Evolutionary conservation across 1,140 invertebrate genomes (phyloP).

Genomic region (Andricus grossulariae): DNA sequence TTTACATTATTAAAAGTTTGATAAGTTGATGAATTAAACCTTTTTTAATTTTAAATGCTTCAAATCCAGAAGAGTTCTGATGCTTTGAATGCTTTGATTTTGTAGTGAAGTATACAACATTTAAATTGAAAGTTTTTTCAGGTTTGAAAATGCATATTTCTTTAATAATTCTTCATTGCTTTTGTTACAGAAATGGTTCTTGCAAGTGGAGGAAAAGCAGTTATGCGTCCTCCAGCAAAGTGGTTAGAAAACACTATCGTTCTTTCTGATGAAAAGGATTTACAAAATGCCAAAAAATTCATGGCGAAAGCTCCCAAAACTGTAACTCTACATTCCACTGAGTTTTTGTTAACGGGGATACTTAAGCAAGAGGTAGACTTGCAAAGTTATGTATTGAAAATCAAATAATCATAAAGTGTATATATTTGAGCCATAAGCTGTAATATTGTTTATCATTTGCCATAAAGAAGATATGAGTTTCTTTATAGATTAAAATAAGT

Average conservation of each 20-base stretch:
- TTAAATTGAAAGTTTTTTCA: too few relatives aligned
- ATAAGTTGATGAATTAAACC: too few relatives aligned
- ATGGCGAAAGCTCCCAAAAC: slow-evolving; percentile 61
- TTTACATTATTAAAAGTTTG: too few relatives aligned
- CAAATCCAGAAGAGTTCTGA: too few relatives aligned
- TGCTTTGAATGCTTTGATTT: too few relatives aligned
- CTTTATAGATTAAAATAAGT: too few relatives aligned
- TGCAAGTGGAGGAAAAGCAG: slow-evolving; percentile 65
- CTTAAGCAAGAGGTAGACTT: slow-evolving; percentile 71
- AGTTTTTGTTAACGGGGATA: slow-evolving; percentile 74
- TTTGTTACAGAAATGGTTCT: slow-evolving; percentile 70
- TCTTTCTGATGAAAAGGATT: slow-evolving; percentile 67
- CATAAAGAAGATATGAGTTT: too few relatives aligned
- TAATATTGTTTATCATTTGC: too few relatives aligned
- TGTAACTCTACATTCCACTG: slow-evolving; percentile 68
- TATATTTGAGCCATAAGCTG: too few relatives aligned
- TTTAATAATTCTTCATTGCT: not conserved
- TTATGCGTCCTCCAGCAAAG: slow-evolving; percentile 58
- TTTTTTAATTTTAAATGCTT: too few relatives aligned
- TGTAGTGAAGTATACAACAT: too few relatives aligned
- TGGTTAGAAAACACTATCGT: slow-evolving; percentile 69
- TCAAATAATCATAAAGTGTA: not conserved
- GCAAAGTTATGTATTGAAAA: slow-evolving; percentile 37
- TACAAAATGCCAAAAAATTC: slow-evolving; percentile 63
- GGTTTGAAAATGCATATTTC: too few relatives aligned